phyloP scores from a whole-genome alignment of 2,888 invertebrate genomes.

The Drosophila falleni region DNA sequence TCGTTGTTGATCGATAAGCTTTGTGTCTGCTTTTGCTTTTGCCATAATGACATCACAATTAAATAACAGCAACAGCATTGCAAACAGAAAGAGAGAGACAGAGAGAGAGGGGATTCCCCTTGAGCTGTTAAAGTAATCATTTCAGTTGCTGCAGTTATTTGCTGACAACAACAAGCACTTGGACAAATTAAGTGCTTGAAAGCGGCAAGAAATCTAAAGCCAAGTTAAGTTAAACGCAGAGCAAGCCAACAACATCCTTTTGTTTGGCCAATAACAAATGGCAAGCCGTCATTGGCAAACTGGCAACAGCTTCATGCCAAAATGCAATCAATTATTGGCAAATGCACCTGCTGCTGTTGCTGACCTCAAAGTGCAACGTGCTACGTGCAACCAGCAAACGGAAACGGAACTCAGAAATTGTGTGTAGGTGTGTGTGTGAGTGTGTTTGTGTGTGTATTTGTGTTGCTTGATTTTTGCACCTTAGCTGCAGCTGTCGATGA shows the following conservation, averaged over 20 bases:
- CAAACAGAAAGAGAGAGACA: background rate
- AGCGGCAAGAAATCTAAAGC: constrained; percentile 8
- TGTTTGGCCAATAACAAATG: constrained; percentile 60
- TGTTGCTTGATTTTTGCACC: constrained; percentile 54
- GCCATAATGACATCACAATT: constrained; percentile 22
- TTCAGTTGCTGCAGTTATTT: constrained; percentile 27
- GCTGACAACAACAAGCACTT: constrained; percentile 24
- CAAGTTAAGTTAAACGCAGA: constrained; percentile 7
- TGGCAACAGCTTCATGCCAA: constrained; percentile 70
- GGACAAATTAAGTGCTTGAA: constrained; percentile 52
- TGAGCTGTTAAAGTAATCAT: constrained; percentile 20
- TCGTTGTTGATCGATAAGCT: constrained; percentile 21
- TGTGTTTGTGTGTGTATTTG: constrained; percentile 6
- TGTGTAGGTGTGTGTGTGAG: constrained; percentile 10
- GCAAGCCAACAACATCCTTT: constrained; percentile 19
- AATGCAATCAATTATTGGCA: constrained; percentile 76
- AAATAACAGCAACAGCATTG: constrained; percentile 23
- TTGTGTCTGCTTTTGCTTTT: constrained; percentile 2
- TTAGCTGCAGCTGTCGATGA: constrained; percentile 35
- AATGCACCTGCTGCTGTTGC: constrained; percentile 60
- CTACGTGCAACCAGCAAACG: constrained; percentile 55
- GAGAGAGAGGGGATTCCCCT: background rate
- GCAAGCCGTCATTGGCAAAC: constrained; percentile 25
- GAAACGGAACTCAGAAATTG: constrained; percentile 14
- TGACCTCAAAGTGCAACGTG: constrained; percentile 60